Base-by-base conservation (phyloP, 2,113 vertebrate species). In the Brachypteracias leptosomus region DNA sequence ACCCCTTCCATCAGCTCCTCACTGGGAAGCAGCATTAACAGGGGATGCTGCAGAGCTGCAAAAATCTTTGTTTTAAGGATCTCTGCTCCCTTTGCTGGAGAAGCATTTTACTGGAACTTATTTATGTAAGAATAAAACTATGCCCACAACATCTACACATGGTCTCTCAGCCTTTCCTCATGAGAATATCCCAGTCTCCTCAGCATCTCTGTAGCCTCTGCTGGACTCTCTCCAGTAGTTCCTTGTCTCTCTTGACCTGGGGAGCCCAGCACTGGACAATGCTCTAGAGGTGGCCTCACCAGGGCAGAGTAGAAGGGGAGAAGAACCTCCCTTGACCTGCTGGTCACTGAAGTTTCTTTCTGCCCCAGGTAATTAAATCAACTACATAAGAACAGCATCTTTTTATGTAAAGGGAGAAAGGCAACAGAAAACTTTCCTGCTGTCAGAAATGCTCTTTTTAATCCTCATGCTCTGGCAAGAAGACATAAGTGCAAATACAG, bases 381-480 rank as follows among this genome's bases (percentile, higher is more conserved):
- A 71, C 55, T 55, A 18, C 16, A 15, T 16, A 70, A 66, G 49
- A 47, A 38, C 3, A 38, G 12, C n/a, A 13, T 59, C 44, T 38
- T 76, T 74, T 33, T 81, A 21, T 40, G n/a, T 26, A 42, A 80
- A 75, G 46, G 62, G 16, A 80, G 51, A 80, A 97, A 97, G 61
- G 93, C 88, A 80, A 96, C 59, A 97, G 76, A 95, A 98, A 96
- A 94, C 74, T 97, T 97, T 90, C 87, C 91, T 96, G 93, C 94
- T 95, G 97, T 97, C 95, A 95, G 89, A 96, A 97, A 96, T 55
- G 87, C 40, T 91, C 88, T 93, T 96, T 95, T 95, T 40, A 96
- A 95, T 95, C 95, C 93, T 94, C 91, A 97, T 76, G 76, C 79
- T 97, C 91, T 62, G 93, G 89, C 94, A 97, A 97, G 95, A 96